These are phyloP conservation scores for Morone chrysops DNA, from an alignment of 2,113 vertebrate genomes.

Conservation along the genomic window DNA sequence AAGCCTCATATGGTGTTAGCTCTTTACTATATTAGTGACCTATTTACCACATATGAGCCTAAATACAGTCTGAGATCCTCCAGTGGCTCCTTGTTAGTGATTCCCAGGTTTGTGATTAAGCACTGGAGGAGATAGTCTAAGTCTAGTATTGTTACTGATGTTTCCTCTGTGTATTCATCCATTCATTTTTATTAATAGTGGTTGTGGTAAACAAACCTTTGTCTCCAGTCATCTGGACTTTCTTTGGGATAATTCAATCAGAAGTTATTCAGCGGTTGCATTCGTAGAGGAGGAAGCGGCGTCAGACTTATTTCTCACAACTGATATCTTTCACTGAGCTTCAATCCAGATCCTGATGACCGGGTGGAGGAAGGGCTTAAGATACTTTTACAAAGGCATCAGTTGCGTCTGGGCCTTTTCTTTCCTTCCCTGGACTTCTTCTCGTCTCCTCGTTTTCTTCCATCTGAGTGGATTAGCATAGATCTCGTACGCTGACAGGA, in stretches of 20 bases:
- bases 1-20: background rate
- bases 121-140: no score
- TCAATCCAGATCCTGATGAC: constrained; percentile 62
- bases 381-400: constrained; percentile 77
- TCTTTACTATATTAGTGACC: background rate
- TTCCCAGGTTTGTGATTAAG: background rate
- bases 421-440: constrained; percentile 29
- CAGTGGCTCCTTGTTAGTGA: background rate
- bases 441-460: constrained; percentile 63
- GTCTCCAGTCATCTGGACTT: no score
- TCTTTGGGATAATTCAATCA: background rate
- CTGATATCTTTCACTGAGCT: background rate
- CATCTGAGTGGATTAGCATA: constrained; percentile 88
- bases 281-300: background rate
- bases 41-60: background rate
- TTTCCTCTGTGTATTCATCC: no score
- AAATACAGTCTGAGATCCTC: no score
- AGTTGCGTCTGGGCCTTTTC: constrained; percentile 39
- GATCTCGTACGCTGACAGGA: constrained; percentile 83
- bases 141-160: no score
- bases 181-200: no score
- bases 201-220: no score
- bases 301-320: background rate
- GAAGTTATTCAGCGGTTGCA: background rate
- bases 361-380: constrained; percentile 18